A percentile compares a stretch with the other conserved stretches of the same genome.
phyloP scores from a whole-genome alignment of 2,113 vertebrate species.

The Hoplias malabaricus region DNA sequence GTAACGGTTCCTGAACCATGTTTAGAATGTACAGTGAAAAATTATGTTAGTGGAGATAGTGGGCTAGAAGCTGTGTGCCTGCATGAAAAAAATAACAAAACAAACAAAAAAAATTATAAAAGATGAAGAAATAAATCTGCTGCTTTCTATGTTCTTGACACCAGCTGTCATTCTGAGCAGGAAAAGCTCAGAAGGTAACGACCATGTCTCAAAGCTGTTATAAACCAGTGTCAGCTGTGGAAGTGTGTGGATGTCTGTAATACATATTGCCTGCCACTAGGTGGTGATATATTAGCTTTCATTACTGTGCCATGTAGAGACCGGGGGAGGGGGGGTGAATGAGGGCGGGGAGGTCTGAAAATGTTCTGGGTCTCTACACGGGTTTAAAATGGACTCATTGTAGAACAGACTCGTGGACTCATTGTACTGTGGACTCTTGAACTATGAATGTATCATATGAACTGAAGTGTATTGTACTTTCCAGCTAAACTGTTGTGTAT shows the following conservation, averaged over 20 bases:
- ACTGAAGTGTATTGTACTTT: slow-evolving; percentile 40
- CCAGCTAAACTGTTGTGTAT: slow-evolving; percentile 65
- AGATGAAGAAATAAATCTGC: slow-evolving; percentile 44
- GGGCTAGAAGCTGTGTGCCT: slow-evolving; percentile 24
- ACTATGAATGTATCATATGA: slow-evolving; percentile 69
- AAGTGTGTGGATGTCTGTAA: slow-evolving; percentile 51
- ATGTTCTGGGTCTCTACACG: background rate
- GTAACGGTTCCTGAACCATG: background rate
- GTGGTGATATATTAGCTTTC: slow-evolving; percentile 36
- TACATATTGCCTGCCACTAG: slow-evolving; percentile 54
- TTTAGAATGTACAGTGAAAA: background rate
- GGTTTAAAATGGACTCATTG: slow-evolving; percentile 5
- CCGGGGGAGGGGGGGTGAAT: too few relatives aligned
- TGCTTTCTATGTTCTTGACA: slow-evolving; percentile 69
- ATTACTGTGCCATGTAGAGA: slow-evolving; percentile 4
- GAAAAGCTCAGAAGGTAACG: slow-evolving; percentile 68
- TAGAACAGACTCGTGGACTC: slow-evolving; percentile 13
- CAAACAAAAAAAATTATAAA: background rate
- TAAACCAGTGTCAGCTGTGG: slow-evolving; percentile 49
- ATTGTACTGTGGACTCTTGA: slow-evolving; percentile 47
- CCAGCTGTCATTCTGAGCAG: slow-evolving; percentile 75
- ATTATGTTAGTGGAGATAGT: background rate
- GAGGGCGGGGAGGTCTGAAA: background rate
- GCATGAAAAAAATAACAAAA: slow-evolving; percentile 23
- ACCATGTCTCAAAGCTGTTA: slow-evolving; percentile 79